A percentile compares a stretch with the other conserved stretches of the same genome.
These are phyloP conservation scores for Neoscelio sp. DNA, from an alignment of 2,888 invertebrate genomes.

Conservation along the genomic window DNA sequence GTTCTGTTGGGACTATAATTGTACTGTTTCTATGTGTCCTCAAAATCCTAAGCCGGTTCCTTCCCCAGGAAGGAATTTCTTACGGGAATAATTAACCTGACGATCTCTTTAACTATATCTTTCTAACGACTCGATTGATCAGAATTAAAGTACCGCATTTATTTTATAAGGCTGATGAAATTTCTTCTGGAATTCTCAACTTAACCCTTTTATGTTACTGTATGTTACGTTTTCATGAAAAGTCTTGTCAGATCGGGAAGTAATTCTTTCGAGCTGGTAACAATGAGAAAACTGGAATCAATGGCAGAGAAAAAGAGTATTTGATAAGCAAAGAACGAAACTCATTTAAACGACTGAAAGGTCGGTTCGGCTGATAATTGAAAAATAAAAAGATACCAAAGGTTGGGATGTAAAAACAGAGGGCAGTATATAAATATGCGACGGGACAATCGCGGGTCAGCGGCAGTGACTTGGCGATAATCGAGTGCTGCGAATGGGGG, in stretches of 20 bases:
- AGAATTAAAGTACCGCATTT: no score
- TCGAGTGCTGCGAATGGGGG: constrained; percentile 55
- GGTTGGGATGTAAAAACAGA: constrained; percentile 15
- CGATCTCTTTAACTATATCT: no score
- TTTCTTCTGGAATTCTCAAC: no score
- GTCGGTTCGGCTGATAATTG: constrained; percentile 22
- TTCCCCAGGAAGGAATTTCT: no score
- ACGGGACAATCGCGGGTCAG: constrained; percentile 60
- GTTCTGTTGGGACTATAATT: no score
- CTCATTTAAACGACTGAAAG: constrained; percentile 3
- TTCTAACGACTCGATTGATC: no score
- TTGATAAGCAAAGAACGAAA: constrained; percentile 15
- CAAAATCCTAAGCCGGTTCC: no score
- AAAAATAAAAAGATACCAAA: constrained; percentile 35
- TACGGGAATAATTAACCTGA: no score
- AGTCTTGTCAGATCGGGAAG: not conserved
- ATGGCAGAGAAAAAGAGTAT: not conserved
- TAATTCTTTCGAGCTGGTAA: not conserved
- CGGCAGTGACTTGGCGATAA: constrained; percentile 65
- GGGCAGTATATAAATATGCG: constrained; percentile 54
- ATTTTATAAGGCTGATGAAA: no score
- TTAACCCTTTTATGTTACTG: no score
- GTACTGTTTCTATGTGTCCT: no score
- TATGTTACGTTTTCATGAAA: no score
- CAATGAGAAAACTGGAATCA: constrained; percentile 4